Base-by-base conservation (phyloP, 2,888 invertebrate species). In the Eurois occulta region DNA sequence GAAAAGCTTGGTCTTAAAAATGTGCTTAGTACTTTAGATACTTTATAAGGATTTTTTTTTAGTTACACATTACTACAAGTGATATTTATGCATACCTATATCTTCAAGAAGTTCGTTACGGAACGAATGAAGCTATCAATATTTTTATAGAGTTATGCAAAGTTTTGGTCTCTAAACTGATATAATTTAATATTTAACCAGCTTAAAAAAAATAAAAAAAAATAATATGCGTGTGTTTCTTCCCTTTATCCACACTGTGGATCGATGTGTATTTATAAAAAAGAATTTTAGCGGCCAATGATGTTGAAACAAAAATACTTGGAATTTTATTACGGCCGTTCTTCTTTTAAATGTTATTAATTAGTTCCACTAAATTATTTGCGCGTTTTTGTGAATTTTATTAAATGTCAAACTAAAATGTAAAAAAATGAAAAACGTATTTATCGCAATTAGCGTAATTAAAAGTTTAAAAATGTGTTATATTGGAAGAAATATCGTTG, bases 361-460 rank as follows among this genome's bases (percentile, higher is more conserved):
- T 85, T 72, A 21, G 46, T 75, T 72, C 41, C 18, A 69, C 35
- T 48, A 65, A 75, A 80, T 68, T 69, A 75, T 72, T 71, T 58
- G 67, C 84, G 66, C 71, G 73, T 84, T 84, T 67, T 43, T 62
- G 46, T 48, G 2, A 66, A 72, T 60, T 77, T 58, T 73, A 58
- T 41, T 70, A 83, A 85, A 83, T 85, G 82, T 58, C 81, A 81
- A 67, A 68, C 4, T 24, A 24, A 68, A 62, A 55, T 60, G 0
- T 18, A 48, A 35, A 64, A 77, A 43, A 65, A 65, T 28, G 13
- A 38, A 46, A 4, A 24, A 38, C 2, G 10, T 80, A 66, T 66
- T 66, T 80, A 80, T 62, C 72, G n/a, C 55, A 75, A 85, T 81
- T 83, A 85, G 72, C 1, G 55, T 67, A 72, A 75, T 81, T 79